Evolutionary conservation across 2,888 invertebrate genomes (phyloP).

Genomic region (Andrena bucephala): DNA sequence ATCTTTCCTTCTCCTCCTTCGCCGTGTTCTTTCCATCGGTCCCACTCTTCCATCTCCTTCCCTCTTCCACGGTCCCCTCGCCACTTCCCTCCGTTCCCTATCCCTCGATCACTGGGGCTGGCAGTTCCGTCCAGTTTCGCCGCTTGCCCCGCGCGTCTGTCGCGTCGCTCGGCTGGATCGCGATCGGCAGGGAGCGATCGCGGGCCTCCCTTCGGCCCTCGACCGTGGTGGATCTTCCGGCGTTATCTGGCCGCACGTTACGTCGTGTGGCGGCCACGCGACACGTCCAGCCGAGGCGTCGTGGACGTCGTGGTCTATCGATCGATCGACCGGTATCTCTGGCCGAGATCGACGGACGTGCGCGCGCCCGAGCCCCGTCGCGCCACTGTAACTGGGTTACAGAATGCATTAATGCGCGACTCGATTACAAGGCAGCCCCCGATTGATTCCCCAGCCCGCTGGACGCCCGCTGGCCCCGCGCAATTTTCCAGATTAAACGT

Average conservation of each 20-base stretch:
- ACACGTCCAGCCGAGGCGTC: conserved; percentile 61
- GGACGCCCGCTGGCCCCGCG: conserved; percentile 36
- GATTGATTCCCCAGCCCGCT: conserved; percentile 59
- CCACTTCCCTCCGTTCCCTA: not conserved
- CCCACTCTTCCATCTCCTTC: not conserved
- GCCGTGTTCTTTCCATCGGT: not conserved
- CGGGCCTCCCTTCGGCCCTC: not conserved
- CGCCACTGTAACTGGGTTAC: conserved; percentile 68
- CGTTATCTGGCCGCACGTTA: conserved; percentile 47
- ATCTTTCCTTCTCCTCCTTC: conserved; percentile 1
- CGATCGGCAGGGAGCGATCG: not conserved
- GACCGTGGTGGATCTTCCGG: conserved; percentile 22
- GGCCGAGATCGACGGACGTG: conserved; percentile 39
- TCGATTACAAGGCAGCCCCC: conserved; percentile 73
- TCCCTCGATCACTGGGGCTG: not conserved
- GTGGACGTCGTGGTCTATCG: conserved; percentile 48
- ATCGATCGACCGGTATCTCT: conserved; percentile 57
- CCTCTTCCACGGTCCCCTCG: not conserved
- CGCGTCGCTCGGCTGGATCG: not conserved
- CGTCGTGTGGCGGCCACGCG: conserved; percentile 77
- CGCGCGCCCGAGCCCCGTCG: not conserved
- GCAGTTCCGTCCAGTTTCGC: not conserved
- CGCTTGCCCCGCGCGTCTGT: not conserved
- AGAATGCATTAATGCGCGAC: conserved; percentile 72
- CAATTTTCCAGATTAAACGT: conserved; percentile 70